Base-by-base conservation (phyloP, 2,797 vertebrate species). In the Pampus argenteus region DNA sequence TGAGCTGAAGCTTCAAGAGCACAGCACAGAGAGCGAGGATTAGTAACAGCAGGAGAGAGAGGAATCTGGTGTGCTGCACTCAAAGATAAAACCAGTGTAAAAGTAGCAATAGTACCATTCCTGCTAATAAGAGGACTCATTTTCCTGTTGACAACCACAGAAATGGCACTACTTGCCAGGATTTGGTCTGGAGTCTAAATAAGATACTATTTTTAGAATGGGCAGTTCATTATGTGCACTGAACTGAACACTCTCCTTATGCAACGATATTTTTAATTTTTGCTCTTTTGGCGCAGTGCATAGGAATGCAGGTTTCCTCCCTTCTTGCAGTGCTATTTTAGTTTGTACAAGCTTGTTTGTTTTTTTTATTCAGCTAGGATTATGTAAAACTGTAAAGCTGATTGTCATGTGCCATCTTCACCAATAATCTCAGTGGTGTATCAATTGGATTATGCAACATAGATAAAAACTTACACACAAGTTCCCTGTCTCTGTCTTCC, bases 41-140 rank as follows among this genome's bases (percentile, higher is more conserved):
- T 17, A 42, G 5, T 9, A 38, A 52, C 18, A 74, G 28, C 26
- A 31, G 52, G 10, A n/a, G 15, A n/a, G 15, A 23, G 15, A 62
- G 29, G 25, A 79, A 58, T 64, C 40, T 65, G 61, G 17, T 77
- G 55, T 76, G 44, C 45, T 45, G 3, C 26, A 58, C 52, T 58
- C 25, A 52, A 26, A 50, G 25, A 50, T 58, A 60, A 71, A 36
- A 57, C n/a, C 67, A 63, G 34, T 36, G 9, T n/a, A n/a, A n/a
- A 59, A 59, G 20, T 5, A 34, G 6, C 38, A 59, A 13, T 61
- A 18, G 15, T 61, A 18, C 47, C 15, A n/a, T 54, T 64, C 11
- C 56, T 51, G 26, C 52, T 63, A 28, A 63, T 15, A 8, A 4
- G 0, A 45, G n/a, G n/a, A 34, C 31, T 29, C 29, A 22, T 63